Evolutionary conservation across 2,113 vertebrate species (phyloP), one percentile per base, ranked within the genome.

Genomic region (Romanogobio albipinnatus): DNA sequence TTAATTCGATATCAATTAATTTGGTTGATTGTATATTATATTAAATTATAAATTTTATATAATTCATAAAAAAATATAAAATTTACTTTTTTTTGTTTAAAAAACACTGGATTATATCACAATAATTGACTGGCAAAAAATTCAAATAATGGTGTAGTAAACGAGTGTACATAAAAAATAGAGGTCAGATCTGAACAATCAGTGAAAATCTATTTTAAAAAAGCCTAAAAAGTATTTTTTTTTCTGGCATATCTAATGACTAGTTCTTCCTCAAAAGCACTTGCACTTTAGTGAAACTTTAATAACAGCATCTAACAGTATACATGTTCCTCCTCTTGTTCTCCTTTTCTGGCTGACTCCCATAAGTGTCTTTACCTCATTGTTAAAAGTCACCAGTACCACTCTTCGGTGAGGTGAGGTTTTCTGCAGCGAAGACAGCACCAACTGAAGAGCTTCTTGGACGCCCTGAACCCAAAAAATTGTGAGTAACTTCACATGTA

Each of bases 331-430:
- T 62, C 13, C 43, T 58, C 22, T n/a, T 4, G 5, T 29, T 8
- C 26, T 56, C 3, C 14, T 14, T 81, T 19, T 19, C 19, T 75
- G 3, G 33, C 36, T 36, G 15, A 26, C 53, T 53, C 10, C 10
- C 26, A 43, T 13, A 62, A 59, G 8, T 26, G 5, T 19, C 26
- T 22, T 24, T 87, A 94, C 94, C 91, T 95, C 92, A 43, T 95
- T 89, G 4, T 91, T 93, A 82, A 95, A 95, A 0, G 94, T 94
- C 47, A 95, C 93, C 81, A 95, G 89, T 0, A 93, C 94, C 51
- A 94, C 94, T 82, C 94, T 92, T 75, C 94, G 90, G 47, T 76
- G 91, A 3, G 93, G 92, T 0, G 91, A 89, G 33, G 88, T 85
- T 89, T 94, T 88, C 56, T 91, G 77, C 24, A 94, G 71, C 5